A percentile compares a stretch with the other conserved stretches of the same genome.
Evolutionary conservation across 2,113 vertebrate genomes (phyloP).

Genomic region (Hippocampus zosterae): DNA sequence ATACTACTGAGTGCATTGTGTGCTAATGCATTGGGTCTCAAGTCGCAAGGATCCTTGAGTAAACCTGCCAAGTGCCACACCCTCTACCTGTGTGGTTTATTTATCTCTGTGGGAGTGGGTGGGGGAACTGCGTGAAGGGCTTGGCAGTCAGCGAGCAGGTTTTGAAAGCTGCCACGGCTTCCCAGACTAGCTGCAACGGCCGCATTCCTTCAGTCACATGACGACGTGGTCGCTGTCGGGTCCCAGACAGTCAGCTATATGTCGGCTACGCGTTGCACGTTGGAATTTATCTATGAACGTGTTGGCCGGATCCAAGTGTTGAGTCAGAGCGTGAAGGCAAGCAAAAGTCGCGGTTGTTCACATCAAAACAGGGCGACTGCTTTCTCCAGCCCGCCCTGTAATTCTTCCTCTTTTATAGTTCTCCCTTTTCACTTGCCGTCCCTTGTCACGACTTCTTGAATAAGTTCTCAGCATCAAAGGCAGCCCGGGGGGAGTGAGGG

Average conservation of each 20-base stretch:
- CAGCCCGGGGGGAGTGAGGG: background rate
- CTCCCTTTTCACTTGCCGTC: conserved; percentile 28
- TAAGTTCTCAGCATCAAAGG: conserved; percentile 34
- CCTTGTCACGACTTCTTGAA: conserved; percentile 30
- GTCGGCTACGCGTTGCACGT: conserved; percentile 10
- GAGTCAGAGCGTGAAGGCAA: conserved; percentile 36
- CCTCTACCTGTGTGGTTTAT: conserved; percentile 61
- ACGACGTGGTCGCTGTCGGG: conserved; percentile 18
- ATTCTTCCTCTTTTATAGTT: conserved; percentile 30
- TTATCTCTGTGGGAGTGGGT: conserved; percentile 32
- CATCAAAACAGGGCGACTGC: conserved; percentile 41
- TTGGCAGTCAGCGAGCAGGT: conserved; percentile 23
- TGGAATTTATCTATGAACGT: conserved; percentile 18
- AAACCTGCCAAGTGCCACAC: conserved; percentile 52
- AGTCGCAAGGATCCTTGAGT: conserved; percentile 45
- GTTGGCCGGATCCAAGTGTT: conserved; percentile 13
- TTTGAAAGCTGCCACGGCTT: conserved; percentile 33
- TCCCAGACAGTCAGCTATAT: conserved; percentile 9
- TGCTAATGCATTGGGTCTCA: conserved; percentile 34
- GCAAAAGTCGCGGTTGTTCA: conserved; percentile 51
- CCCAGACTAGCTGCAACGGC: conserved; percentile 29
- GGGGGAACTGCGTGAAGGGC: conserved; percentile 22
- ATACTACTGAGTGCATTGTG: conserved; percentile 30
- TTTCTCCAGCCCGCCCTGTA: background rate
- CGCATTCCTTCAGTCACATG: conserved; percentile 59